Evolutionary conservation across 2,113 vertebrate genomes (phyloP).

Genomic region (Phylloscopus trochiloides): DNA sequence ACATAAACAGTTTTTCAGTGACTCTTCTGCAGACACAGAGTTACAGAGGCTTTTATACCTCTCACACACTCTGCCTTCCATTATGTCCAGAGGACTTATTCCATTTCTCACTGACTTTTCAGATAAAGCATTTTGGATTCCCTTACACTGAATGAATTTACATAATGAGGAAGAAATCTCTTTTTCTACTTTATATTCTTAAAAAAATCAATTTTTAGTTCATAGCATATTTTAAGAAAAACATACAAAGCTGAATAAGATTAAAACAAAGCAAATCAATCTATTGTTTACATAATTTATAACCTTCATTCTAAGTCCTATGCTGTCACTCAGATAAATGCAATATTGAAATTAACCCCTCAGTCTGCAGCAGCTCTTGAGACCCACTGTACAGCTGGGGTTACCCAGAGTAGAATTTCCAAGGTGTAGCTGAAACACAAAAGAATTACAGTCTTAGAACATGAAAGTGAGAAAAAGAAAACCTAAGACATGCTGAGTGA

Average conservation of each 20-base stretch:
- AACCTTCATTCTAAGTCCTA: background rate
- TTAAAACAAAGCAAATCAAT: background rate
- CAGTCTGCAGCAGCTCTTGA: background rate
- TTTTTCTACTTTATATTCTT: background rate
- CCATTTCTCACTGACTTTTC: background rate
- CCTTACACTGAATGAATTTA: background rate
- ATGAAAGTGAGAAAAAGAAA: background rate
- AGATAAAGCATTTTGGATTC: background rate
- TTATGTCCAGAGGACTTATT: background rate
- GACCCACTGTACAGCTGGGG: background rate
- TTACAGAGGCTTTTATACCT: background rate
- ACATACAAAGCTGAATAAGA: background rate
- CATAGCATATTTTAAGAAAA: background rate
- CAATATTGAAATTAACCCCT: background rate
- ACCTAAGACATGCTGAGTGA: background rate
- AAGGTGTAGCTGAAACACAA: background rate
- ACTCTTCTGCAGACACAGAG: background rate
- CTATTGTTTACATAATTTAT: background rate
- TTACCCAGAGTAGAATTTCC: background rate
- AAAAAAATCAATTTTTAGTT: background rate
- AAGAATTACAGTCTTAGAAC: background rate
- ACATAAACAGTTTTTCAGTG: background rate
- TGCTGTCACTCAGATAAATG: background rate
- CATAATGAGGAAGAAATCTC: background rate
- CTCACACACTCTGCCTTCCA: background rate